Evolutionary conservation across 2,113 vertebrate species (phyloP).

Genomic region (Malurus elegans): DNA sequence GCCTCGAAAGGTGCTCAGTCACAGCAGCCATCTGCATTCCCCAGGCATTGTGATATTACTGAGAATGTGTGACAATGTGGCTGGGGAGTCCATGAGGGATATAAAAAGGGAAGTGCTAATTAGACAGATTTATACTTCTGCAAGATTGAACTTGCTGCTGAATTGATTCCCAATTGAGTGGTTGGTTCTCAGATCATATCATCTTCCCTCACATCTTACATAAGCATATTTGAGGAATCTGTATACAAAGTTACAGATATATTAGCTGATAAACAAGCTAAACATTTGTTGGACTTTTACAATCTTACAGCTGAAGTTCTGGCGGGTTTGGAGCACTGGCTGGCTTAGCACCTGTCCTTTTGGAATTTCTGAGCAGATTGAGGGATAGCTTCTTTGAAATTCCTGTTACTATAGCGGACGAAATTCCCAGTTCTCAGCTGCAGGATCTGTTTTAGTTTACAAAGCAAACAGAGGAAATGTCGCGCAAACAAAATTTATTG

Average conservation of each 20-base stretch:
- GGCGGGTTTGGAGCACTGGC: accelerated
- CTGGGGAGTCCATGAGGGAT: neutral
- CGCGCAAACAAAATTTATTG: neutral
- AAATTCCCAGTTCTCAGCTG: neutral
- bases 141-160: neutral
- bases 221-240: neutral
- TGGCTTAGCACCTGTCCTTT: neutral
- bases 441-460: neutral
- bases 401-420: accelerated
- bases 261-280: neutral
- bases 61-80: neutral
- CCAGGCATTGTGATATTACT: accelerated
- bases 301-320: accelerated
- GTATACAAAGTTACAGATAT: neutral
- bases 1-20: neutral
- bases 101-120: neutral
- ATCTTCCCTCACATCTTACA: neutral
- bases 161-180: neutral
- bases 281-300: neutral
- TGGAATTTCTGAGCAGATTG: neutral
- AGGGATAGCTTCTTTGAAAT: neutral
- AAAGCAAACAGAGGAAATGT: neutral
- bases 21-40: accelerated
- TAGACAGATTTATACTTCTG: neutral
- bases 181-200: neutral